Base-by-base conservation (phyloP, 2,888 invertebrate genomes). In the Spilosoma lubricipeda region DNA sequence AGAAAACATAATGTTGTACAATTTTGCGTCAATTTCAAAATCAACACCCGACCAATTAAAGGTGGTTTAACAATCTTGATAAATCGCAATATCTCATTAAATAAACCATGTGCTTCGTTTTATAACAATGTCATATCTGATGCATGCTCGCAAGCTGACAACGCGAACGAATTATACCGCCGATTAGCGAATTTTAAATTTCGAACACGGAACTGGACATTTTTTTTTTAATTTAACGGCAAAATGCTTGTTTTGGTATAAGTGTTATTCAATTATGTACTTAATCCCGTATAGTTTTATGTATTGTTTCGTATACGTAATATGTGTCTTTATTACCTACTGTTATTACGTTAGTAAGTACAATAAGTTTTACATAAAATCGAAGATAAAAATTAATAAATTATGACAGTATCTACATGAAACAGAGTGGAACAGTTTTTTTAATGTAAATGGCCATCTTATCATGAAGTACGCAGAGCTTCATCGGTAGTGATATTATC, bases 81-180 rank as follows among this genome's bases (percentile, higher is more conserved):
- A 81, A 73, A 77, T 84, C 76, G 76, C 52, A 67, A 81, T 80
- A 80, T 78, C 84, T 81, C 77, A 84, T 83, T 83, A 85, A 70
- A 69, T 74, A 84, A 81, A 76, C 77, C 78, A 76, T 74, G 81
- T 77, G 83, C 76, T 71, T 75, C 80, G 70, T 75, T 77, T 77
- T 75, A 69, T 77, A 88, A 86, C 79, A 82, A 78, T 75, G 72
- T 77, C 72, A 77, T 90, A 90, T 90, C 89, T 65, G 85, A 81
- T 85, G 72, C 75, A 66, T 33, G 71, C 79, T 75, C 73, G 90
- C 92, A 90, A 92, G 92, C 92, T 93, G 93, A 90, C 92, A 91
- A 90, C 89, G 86, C 85, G 81, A 78, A 81, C 81, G 84, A 86
- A 86, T 85, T 86, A 82, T 77, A 77, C 77, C 77, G 80, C 67